phyloP scores from a whole-genome alignment of 53 echinoderm and acorn worm genomes.

The Zoroaster sp. region DNA sequence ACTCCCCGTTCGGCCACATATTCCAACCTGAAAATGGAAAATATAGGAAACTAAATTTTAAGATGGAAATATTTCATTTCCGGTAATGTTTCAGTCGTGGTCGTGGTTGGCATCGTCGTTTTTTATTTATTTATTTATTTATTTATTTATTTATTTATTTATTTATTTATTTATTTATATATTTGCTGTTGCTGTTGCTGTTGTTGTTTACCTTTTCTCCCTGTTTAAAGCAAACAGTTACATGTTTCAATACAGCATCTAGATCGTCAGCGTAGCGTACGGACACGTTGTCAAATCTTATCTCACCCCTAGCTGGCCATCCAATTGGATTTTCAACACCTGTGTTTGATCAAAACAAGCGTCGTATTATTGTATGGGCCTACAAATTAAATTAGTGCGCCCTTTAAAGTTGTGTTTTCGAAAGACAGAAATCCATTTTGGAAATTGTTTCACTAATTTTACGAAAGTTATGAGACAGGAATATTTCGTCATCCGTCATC shows the following conservation, averaged over 20 bases:
- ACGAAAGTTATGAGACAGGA: neutral
- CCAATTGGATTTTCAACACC: conserved; percentile 27
- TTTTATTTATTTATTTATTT: no score
- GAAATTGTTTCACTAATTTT: neutral
- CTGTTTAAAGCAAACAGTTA: conserved; percentile 50
- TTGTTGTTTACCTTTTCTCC: conserved; percentile 66
- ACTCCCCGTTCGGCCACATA: conserved; percentile 63
- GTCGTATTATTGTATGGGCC: neutral
- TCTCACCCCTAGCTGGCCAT: conserved; percentile 70
- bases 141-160: neutral
- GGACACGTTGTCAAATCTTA: conserved; percentile 54
- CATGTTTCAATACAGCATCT: conserved; percentile 68
- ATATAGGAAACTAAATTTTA: no score
- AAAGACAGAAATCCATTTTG: neutral
- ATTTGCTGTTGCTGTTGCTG: no score
- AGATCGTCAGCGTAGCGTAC: conserved; percentile 66
- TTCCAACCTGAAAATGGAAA: conserved; percentile 38
- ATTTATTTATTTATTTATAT: no score
- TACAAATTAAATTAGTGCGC: neutral
- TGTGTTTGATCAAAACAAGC: neutral
- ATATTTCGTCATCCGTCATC: no score
- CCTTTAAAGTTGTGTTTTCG: neutral
- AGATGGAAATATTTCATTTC: no score
- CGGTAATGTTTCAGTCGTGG: no score
- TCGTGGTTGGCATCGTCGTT: no score